phyloP scores from a whole-genome alignment of 2,888 invertebrate genomes.

The Tipula vernalis region DNA sequence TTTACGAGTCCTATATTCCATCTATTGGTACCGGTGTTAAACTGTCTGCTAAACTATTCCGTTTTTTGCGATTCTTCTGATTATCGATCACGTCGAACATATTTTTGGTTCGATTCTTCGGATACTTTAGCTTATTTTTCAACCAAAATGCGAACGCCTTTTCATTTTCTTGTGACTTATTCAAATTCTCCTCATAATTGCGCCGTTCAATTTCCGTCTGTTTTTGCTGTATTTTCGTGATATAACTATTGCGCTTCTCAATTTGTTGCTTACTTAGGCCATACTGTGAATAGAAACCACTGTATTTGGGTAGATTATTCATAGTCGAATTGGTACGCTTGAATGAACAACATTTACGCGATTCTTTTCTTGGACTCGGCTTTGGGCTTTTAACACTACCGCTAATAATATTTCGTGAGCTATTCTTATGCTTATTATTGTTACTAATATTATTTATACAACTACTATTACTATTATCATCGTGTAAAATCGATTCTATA shows the following conservation, averaged over 20 bases:
- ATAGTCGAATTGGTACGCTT: conserved; percentile 26
- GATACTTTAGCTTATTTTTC: conserved; percentile 34
- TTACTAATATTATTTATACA: neutral
- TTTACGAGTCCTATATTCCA: neutral
- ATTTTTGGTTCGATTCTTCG: conserved; percentile 32
- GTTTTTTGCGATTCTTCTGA: neutral
- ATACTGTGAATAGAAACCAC: conserved; percentile 41
- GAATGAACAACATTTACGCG: conserved; percentile 32
- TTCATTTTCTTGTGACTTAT: conserved; percentile 40
- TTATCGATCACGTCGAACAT: conserved; percentile 27
- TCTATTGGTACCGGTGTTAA: neutral
- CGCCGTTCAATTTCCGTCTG: conserved; percentile 27
- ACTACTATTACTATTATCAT: neutral
- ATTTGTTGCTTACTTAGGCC: conserved; percentile 39
- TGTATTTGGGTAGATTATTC: conserved; percentile 37
- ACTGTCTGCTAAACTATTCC: neutral
- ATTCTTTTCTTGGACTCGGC: neutral
- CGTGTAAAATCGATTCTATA: neutral
- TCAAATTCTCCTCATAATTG: conserved; percentile 34
- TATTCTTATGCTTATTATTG: neutral
- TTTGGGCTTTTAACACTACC: neutral
- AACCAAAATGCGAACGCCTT: conserved; percentile 42
- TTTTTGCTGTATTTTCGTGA: conserved; percentile 27
- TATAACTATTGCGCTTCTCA: conserved; percentile 31
- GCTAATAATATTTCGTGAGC: neutral